Evolutionary conservation across 2,113 vertebrate genomes (phyloP), one percentile per base, ranked within the genome.

Genomic region (Scophthalmus maximus): DNA sequence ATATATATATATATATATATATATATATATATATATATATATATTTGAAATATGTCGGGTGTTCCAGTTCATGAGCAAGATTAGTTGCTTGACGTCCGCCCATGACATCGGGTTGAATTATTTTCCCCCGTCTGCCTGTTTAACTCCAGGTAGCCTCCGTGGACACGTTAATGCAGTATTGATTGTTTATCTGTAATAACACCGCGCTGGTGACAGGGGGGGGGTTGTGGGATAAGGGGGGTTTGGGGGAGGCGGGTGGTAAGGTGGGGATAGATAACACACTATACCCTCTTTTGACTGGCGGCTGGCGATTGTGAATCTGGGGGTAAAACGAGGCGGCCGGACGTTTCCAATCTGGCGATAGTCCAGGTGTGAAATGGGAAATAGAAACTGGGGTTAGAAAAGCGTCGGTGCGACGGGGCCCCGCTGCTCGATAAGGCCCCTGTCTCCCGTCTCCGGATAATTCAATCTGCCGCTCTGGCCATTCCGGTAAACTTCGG

Each of bases 101-200:
- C 68, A 15, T 80, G 87, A 88, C 86, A 85, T 80, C 76, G 81
- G 46, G 34, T 55, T 75, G 77, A 84, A 79, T 91, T 78, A 82
- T 86, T 78, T 76, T 58, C 70, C 68, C n/a, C 11, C 34, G 68
- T 63, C 74, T 71, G 72, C 34, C 79, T 82, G 79, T 85, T 91
- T 85, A 85, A 86, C 44, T 73, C 32, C 38, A 49, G 67, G 71
- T 67, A 40, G 75, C 75, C 83, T 78, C 62, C 27, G 42, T 30
- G 68, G 83, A 65, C 63, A 38, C 67, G 77, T 76, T 90, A 87
- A 91, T 88, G 84, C 82, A 76, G 71, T 92, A 91, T 92, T 82
- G 87, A 92, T 92, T 92, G 89, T 90, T 91, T 88, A 87, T 89
- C 87, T 89, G 84, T 82, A 84, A 85, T 87, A 88, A 86, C 75